Evolutionary conservation across 2,888 invertebrate species (phyloP).

Genomic region (Ctena decussata): DNA sequence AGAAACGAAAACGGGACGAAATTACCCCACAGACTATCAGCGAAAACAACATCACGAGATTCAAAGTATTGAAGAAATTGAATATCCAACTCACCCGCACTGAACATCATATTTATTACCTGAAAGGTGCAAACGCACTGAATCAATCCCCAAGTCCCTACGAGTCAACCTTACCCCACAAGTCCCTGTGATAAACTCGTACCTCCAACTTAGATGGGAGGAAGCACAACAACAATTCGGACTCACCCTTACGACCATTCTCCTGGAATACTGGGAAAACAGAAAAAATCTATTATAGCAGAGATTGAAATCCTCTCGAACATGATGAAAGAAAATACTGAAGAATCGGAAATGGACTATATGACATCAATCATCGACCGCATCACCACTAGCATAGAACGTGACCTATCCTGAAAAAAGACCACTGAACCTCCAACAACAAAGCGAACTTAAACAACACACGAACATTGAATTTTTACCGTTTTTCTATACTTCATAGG

Average conservation of each 20-base stretch:
- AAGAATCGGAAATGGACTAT: background rate
- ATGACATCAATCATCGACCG: background rate
- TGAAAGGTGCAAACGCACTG: background rate
- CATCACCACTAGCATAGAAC: background rate
- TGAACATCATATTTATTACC: background rate
- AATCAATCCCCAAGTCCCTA: background rate
- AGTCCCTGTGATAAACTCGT: background rate
- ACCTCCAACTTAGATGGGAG: background rate
- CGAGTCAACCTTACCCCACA: background rate
- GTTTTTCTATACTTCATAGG: too few species aligned
- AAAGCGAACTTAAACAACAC: too few species aligned
- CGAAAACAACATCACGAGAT: background rate
- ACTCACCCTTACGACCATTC: background rate
- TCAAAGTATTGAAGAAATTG: background rate
- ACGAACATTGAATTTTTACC: too few species aligned
- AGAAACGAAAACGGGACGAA: background rate
- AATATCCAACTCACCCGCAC: background rate
- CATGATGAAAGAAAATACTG: background rate
- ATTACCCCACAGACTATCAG: background rate
- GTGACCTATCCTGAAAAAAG: too few species aligned
- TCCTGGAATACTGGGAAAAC: background rate
- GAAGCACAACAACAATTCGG: background rate
- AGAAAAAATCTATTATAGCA: background rate
- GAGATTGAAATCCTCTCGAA: background rate
- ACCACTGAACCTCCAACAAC: too few species aligned